Evolutionary conservation across 92 coral and sea anemone species (phyloP).

Genomic region (Muricea muricata): DNA sequence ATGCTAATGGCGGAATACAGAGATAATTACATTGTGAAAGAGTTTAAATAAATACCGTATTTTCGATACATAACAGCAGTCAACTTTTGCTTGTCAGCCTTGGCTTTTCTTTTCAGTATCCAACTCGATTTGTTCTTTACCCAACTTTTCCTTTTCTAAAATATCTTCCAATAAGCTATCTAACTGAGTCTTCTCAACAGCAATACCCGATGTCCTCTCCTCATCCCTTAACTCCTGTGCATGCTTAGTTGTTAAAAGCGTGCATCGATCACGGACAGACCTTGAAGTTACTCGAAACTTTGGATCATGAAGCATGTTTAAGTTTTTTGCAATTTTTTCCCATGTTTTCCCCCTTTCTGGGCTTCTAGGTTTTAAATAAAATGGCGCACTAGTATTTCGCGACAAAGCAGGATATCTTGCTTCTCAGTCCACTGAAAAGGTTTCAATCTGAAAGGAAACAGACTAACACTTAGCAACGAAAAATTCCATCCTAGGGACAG

Average conservation of each 20-base stretch:
- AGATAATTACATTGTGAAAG: too few species aligned
- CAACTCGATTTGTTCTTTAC: constrained; percentile 17
- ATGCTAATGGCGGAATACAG: too few species aligned
- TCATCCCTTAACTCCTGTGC: constrained; percentile 41
- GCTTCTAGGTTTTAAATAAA: constrained; percentile 22
- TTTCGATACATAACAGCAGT: too few species aligned
- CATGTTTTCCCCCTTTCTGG: constrained; percentile 49
- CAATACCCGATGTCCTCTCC: constrained; percentile 60
- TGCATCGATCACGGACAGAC: constrained; percentile 56
- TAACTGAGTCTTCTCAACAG: constrained; percentile 44
- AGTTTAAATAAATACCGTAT: too few species aligned
- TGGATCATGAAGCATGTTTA: constrained; percentile 43
- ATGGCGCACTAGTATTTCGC: constrained; percentile 62
- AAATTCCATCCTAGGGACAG: too few species aligned
- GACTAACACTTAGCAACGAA: not conserved
- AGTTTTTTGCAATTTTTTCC: constrained; percentile 52
- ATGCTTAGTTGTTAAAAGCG: constrained; percentile 37
- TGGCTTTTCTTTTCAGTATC: constrained; percentile 1
- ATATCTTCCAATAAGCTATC: constrained; percentile 60
- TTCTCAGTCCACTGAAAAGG: constrained; percentile 43
- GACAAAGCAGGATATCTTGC: constrained; percentile 55
- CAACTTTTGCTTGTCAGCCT: not conserved
- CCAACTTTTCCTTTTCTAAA: constrained; percentile 46
- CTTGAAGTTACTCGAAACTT: constrained; percentile 49
- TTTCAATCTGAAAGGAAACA: constrained; percentile 7